Conservation (phyloP, 2,888 invertebrate species). For the Drosophila affinis region DNA sequence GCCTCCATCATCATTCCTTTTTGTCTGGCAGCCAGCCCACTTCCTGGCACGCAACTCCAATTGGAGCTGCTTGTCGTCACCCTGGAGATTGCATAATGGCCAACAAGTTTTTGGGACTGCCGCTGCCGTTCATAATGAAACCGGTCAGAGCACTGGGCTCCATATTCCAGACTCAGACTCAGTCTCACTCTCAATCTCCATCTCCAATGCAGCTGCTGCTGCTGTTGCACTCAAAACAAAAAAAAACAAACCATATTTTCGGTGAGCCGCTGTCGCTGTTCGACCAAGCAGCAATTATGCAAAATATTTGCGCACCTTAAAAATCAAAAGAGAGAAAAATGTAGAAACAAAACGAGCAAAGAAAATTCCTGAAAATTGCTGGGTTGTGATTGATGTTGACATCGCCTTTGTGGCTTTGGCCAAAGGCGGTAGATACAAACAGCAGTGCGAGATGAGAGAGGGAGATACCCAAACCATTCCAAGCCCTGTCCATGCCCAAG, state of each 20-base stretch:
- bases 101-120: constrained; percentile 51
- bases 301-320: constrained; percentile 75
- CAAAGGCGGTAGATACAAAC: background rate
- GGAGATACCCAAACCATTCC: background rate
- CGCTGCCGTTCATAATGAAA: constrained; percentile 56
- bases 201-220: constrained; percentile 51
- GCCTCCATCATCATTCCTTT: constrained; percentile 22
- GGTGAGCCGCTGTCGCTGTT: constrained; percentile 57
- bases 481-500: too few relatives aligned
- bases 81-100: constrained; percentile 66
- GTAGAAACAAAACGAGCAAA: constrained; percentile 6
- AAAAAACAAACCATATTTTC: constrained; percentile 43
- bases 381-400: constrained; percentile 66
- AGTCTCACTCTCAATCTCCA: constrained; percentile 4
- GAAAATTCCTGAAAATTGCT: constrained; percentile 68
- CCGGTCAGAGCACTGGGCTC: constrained; percentile 51
- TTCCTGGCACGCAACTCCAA: constrained; percentile 75
- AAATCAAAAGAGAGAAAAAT: constrained; percentile 39
- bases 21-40: constrained; percentile 46
- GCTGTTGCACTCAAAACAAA: constrained; percentile 33
- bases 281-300: constrained; percentile 74
- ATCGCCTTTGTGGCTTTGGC: constrained; percentile 22
- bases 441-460: background rate
- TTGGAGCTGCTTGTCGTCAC: constrained; percentile 77
- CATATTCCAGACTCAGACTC: constrained; percentile 8